These are phyloP conservation scores for Clarias pachynema DNA, from an alignment of 2,797 vertebrate genomes.

Conservation along the genomic window DNA sequence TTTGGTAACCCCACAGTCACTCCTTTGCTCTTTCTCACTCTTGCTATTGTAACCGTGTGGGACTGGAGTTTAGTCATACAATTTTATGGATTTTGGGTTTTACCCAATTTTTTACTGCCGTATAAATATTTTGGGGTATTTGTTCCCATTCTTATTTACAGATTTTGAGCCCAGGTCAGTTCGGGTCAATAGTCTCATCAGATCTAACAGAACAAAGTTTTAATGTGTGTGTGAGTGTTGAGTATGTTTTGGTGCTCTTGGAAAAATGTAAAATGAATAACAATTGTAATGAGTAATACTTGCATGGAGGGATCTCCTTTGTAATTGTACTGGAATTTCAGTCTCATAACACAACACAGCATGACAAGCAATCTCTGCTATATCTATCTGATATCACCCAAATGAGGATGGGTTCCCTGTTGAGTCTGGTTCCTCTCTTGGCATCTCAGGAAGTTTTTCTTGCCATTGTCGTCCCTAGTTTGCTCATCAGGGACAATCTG, in stretches of 20 bases:
- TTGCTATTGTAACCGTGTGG: background rate
- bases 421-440: too few relatives aligned
- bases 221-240: background rate
- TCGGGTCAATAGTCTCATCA: background rate
- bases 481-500: too few relatives aligned
- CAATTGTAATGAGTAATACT: background rate
- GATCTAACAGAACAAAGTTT: background rate
- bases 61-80: background rate
- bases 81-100: background rate
- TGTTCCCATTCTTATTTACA: background rate
- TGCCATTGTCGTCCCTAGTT: too few relatives aligned
- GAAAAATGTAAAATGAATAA: background rate
- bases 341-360: too few relatives aligned
- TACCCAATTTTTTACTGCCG: background rate
- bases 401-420: too few relatives aligned
- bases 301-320: background rate
- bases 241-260: background rate
- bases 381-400: too few relatives aligned
- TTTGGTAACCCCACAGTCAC: constrained; percentile 30
- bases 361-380: too few relatives aligned
- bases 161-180: background rate
- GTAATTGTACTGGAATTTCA: too few relatives aligned
- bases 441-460: too few relatives aligned
- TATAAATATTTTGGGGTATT: background rate
- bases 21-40: background rate